Evolutionary conservation across 2,888 invertebrate genomes (phyloP).

Genomic region (Ophonus ardosiacus): DNA sequence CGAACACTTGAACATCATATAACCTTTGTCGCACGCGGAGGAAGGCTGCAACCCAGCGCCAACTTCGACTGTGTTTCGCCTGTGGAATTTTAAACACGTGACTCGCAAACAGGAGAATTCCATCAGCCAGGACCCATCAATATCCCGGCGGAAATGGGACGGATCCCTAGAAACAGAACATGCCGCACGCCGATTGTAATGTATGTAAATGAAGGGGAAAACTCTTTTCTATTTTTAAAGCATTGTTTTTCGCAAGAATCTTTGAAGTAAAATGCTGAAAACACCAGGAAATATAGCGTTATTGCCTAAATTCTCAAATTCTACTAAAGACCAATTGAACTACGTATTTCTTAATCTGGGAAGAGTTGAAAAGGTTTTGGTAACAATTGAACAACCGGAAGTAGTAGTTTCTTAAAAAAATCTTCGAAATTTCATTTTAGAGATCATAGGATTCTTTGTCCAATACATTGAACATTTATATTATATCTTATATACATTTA

Average conservation of each 20-base stretch:
- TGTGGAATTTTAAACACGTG: conserved; percentile 40
- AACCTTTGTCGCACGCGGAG: conserved; percentile 21
- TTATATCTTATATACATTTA: too few relatives aligned
- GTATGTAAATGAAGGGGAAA: conserved; percentile 11
- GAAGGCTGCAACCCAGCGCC: neutral
- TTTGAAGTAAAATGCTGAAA: neutral
- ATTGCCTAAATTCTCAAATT: too few relatives aligned
- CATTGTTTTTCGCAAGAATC: neutral
- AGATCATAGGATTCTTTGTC: too few relatives aligned
- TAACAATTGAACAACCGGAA: too few relatives aligned
- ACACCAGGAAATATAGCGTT: too few relatives aligned
- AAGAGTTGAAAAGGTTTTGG: too few relatives aligned
- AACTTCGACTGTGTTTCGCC: conserved; percentile 32
- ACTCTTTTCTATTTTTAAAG: conserved; percentile 5
- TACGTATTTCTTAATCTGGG: too few relatives aligned
- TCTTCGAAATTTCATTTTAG: too few relatives aligned
- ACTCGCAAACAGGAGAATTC: conserved; percentile 43
- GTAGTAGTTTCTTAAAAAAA: too few relatives aligned
- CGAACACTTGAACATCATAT: conserved; percentile 18
- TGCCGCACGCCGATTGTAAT: neutral
- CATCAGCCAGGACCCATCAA: conserved; percentile 43
- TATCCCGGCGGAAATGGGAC: neutral
- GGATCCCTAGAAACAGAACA: neutral
- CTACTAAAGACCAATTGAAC: too few relatives aligned
- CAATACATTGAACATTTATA: too few relatives aligned